Evolutionary conservation across 2,888 invertebrate genomes (phyloP), one percentile per base, ranked within the genome.

Genomic region (Chrysodeixis includens): DNA sequence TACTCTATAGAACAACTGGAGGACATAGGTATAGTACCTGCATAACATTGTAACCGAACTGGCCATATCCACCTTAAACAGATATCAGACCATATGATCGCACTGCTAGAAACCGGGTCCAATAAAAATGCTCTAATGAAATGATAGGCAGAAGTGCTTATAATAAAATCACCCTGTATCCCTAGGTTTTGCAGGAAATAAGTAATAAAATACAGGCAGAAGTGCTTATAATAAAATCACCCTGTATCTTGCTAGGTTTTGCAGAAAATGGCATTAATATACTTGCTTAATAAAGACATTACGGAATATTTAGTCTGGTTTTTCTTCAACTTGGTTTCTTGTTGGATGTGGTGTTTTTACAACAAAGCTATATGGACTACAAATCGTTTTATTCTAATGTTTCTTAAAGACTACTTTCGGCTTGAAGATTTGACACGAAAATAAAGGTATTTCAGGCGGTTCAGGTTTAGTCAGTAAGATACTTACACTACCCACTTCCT

Each of bases 51-150:
- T 20, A 49, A 20, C 10, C 18, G 6, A 56, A 56, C 46, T 30
- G 30, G 9, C 18, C 7, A 32, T 8, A 51, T 40, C 59, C 52
- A 22, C 22, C 26, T 35, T 35, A 32, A 26, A 40, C 35, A 35
- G 52, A n/a, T 52, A 52, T 14, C 35, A 30, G 22, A 12, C 10
- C n/a, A n/a, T 35, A n/a, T 26, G 52, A 59, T 53, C 52, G 40
- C 26, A 52, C 59, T 51, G 52, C 59, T 40, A 12, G 22, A 26
- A 59, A 59, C 59, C 22, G 52, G 59, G 59, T 53, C 52, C 26
- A 53, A 59, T 52, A 46, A 57, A 20, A 12, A 9, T 14, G 20
- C 20, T 18, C 20, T 49, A 49, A 49, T 49, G 46, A 49, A 18
- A 49, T 49, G 40, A 40, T 40, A 40, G 40, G 40, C 40, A 40